Conservation (phyloP, 2,888 invertebrate species). For the Leptinotarsa tumamoca region DNA sequence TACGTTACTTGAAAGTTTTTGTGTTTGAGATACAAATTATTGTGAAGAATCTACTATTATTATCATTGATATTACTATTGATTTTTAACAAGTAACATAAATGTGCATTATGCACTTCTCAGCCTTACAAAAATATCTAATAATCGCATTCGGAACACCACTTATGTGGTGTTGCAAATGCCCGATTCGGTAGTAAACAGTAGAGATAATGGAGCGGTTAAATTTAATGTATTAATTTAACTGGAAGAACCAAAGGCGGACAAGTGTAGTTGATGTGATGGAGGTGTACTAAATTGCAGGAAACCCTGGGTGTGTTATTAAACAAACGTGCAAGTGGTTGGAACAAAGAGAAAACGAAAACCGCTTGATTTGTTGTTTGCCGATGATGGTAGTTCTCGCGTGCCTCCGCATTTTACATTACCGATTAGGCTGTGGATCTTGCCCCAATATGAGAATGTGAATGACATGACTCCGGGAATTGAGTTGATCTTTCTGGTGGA, state of each 20-base stretch:
- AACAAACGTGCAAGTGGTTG: constrained; percentile 36
- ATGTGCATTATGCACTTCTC: no score
- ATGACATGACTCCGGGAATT: not conserved
- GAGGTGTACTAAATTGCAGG: constrained; percentile 45
- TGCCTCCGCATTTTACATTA: constrained; percentile 24
- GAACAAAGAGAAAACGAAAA: constrained; percentile 31
- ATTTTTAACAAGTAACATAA: no score
- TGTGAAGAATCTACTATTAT: no score
- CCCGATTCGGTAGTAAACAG: constrained; percentile 26
- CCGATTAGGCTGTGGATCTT: not conserved
- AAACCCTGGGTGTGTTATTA: constrained; percentile 31
- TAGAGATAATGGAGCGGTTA: constrained; percentile 49
- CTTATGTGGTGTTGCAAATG: not conserved
- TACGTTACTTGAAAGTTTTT: no score
- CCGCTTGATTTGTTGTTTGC: constrained; percentile 25
- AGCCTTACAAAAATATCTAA: not conserved
- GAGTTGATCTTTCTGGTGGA: not conserved
- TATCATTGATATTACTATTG: no score
- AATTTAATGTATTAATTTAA: constrained; percentile 50
- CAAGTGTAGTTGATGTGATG: constrained; percentile 45
- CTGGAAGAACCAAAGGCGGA: constrained; percentile 45
- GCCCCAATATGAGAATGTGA: not conserved
- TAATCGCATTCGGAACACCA: not conserved
- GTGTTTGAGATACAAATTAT: no score
- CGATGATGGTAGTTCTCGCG: constrained; percentile 30